Evolutionary conservation across 2,888 invertebrate genomes (phyloP).

Genomic region (Eumacrocentrus americanus): DNA sequence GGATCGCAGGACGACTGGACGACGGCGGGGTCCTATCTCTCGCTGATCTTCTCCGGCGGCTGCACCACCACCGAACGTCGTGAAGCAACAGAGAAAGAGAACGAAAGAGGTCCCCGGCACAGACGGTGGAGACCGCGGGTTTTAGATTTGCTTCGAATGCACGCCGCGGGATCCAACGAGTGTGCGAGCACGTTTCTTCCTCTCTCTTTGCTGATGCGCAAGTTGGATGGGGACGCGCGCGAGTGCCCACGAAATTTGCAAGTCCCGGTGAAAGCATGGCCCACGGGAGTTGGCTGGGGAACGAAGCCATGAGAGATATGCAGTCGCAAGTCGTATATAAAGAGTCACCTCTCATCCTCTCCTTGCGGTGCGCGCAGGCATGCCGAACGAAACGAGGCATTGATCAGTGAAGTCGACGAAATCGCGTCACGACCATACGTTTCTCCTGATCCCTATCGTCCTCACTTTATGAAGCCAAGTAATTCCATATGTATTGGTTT

Average conservation of each 20-base stretch:
- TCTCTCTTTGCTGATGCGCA: conserved; percentile 9
- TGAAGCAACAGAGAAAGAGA: conserved; percentile 23
- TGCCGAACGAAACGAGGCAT: conserved; percentile 14
- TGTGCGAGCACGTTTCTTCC: conserved; percentile 4
- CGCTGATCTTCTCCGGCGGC: conserved; percentile 23
- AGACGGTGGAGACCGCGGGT: conserved; percentile 26
- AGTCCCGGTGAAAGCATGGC: conserved; percentile 49
- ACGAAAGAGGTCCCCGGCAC: conserved; percentile 12
- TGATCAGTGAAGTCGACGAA: conserved; percentile 12
- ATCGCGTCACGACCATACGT: conserved; percentile 9
- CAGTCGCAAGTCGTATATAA: conserved; percentile 23
- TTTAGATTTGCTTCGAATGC: conserved; percentile 35
- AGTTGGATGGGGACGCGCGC: conserved; percentile 16
- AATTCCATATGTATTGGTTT: too few relatives aligned
- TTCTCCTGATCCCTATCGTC: conserved; percentile 22
- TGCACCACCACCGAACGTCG: conserved; percentile 30
- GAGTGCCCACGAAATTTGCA: conserved; percentile 47
- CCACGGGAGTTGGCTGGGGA: conserved; percentile 19
- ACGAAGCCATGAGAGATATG: conserved; percentile 28
- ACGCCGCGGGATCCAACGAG: conserved; percentile 26
- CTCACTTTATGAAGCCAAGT: conserved; percentile 24
- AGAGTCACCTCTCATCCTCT: conserved; percentile 3
- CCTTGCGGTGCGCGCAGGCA: neutral
- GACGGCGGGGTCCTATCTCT: conserved; percentile 23
- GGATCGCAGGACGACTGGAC: conserved; percentile 21